Percentiles rank a stretch among this genome's conserved stretches.
Conservation (phyloP, 2,888 invertebrate species). For the Euplexia lucipara region DNA sequence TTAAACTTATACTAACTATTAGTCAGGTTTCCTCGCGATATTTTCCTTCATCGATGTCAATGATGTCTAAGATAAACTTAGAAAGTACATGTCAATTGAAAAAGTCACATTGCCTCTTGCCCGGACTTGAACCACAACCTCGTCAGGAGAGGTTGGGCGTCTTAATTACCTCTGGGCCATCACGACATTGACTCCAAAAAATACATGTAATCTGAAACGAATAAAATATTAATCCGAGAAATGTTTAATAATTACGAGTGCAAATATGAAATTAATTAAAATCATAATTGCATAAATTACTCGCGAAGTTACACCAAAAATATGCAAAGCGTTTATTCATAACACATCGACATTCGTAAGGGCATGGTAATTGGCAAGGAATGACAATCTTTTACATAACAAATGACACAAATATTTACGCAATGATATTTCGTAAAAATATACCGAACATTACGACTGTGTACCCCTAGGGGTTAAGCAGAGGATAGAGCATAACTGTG, state of each 20-base stretch:
- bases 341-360: conserved; percentile 30
- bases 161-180: no score
- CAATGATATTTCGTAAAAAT: conserved; percentile 39
- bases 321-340: conserved; percentile 45
- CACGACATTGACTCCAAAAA: no score
- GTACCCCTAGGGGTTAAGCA: no score
- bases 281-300: conserved; percentile 26
- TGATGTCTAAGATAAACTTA: no score
- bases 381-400: conserved; percentile 48
- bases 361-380: conserved; percentile 52
- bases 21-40: no score
- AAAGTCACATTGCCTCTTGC: no score
- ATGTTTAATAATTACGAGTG: conserved; percentile 11
- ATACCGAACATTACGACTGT: conserved; percentile 20
- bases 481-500: no score
- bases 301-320: conserved; percentile 22
- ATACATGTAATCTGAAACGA: not conserved
- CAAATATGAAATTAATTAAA: conserved; percentile 37
- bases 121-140: no score
- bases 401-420: conserved; percentile 44
- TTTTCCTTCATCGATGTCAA: no score
- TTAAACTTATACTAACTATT: no score
- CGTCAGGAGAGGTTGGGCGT: no score
- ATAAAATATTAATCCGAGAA: not conserved
- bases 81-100: no score